Percentiles rank a stretch among this genome's conserved stretches.
Conservation (phyloP, 1,140 invertebrate species). For the Anoplophora glabripennis region DNA sequence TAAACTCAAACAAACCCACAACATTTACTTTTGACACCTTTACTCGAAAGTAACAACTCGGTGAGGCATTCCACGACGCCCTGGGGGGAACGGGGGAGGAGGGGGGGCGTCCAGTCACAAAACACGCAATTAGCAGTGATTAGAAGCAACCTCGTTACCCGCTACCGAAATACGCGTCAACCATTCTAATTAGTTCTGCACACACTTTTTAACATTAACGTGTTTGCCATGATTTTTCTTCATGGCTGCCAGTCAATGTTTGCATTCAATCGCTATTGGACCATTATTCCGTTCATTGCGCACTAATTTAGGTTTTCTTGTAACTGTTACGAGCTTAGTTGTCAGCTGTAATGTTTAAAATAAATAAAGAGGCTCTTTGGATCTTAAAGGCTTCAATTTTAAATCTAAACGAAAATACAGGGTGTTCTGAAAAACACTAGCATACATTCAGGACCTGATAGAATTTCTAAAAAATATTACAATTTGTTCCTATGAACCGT, state of each 20-base stretch:
- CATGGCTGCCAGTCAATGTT: background rate
- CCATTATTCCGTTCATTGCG: too few species aligned
- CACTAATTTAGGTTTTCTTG: too few species aligned
- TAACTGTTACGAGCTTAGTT: too few species aligned
- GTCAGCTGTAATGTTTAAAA: too few species aligned
- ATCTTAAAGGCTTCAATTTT: too few species aligned
- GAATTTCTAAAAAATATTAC: too few species aligned
- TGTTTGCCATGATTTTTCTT: conserved; percentile 30
- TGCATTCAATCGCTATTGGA: too few species aligned
- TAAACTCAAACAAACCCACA: conserved; percentile 38
- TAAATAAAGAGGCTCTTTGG: too few species aligned
- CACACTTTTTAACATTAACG: conserved; percentile 35
- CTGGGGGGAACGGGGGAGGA: background rate
- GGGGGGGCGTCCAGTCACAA: conserved; percentile 19
- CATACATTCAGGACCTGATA: too few species aligned
- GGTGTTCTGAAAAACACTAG: too few species aligned
- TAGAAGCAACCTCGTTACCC: conserved; percentile 42
- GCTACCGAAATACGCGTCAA: conserved; percentile 45
- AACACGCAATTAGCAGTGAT: conserved; percentile 46
- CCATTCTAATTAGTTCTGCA: conserved; percentile 41
- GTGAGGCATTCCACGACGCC: conserved; percentile 39
- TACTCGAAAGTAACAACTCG: conserved; percentile 43
- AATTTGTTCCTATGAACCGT: too few species aligned
- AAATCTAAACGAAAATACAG: too few species aligned
- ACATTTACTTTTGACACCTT: conserved; percentile 45